Base-by-base conservation (phyloP, 2,113 vertebrate genomes). In the Motacilla alba region DNA sequence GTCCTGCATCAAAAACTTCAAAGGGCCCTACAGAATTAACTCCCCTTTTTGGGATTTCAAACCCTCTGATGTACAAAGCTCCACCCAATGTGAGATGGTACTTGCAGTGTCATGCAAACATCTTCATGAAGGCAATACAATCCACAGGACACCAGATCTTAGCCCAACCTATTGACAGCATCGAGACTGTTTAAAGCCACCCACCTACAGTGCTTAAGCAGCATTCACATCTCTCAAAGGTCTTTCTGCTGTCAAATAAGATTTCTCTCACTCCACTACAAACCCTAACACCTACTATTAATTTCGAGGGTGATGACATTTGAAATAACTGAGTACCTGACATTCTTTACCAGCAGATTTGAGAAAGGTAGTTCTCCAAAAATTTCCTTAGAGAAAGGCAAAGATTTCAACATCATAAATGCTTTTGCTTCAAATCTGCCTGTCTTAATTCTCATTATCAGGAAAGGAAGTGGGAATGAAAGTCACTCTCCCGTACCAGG, bases 401-500 rank as follows among this genome's bases (percentile, higher is more conserved):
- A 64, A 46, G 44, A 83, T 73, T 85, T 76, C 49, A 88, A 91
- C 62, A 74, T 55, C 55, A 66, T 59, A 89, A 87, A 91, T 15
- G 47, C 30, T 87, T 81, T 78, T 73, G 37, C 26, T 87, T 52
- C 3, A 6, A 6, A 49, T 74, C 31, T 89, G 72, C 44, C 46
- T 69, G 50, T 37, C 35, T 93, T 83, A 93, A 87, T 69, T 89
- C 49, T 69, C 33, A 62, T 52, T 56, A 89, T 74, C 31, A 53
- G 31, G 39, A 89, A 74, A 94, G 19, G 18, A 80, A 83, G 50
- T 14, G 18, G 69, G 53, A 87, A 87, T 47, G 28, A 69, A 81
- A 82, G 43, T 18, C 35, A 28, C 28, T 62, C n/a, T 81, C 31
- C 37, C 15, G 22, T 9, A 62, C 7, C 31, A 80, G 11, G 22